These are phyloP conservation scores for Merodon equestris DNA, from an alignment of 2,888 invertebrate species.

Conservation along the genomic window DNA sequence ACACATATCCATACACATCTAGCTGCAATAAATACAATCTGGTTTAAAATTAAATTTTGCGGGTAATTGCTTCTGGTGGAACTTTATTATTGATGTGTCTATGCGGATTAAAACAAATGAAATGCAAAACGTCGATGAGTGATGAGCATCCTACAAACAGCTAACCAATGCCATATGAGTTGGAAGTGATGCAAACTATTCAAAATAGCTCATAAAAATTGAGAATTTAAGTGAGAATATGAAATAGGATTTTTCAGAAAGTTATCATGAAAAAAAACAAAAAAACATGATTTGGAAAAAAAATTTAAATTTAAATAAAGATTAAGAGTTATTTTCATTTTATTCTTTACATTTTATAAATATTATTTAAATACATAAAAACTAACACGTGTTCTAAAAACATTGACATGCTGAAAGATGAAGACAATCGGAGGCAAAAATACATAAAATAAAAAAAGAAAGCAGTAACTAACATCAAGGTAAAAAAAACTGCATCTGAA, in stretches of 20 bases:
- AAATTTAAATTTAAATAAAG: neutral
- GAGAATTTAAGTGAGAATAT: slow-evolving; percentile 25
- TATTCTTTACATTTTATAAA: too few species aligned
- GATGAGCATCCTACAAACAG: too few species aligned
- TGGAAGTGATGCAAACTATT: neutral
- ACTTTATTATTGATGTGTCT: slow-evolving; percentile 67
- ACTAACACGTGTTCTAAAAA: too few species aligned
- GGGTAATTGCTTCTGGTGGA: slow-evolving; percentile 67
- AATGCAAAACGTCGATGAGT: slow-evolving; percentile 56
- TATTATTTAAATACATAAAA: too few species aligned
- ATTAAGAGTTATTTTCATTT: too few species aligned
- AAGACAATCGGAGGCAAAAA: too few species aligned
- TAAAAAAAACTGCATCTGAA: too few species aligned
- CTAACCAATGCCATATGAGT: neutral
- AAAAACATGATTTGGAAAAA: neutral
- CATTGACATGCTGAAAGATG: too few species aligned
- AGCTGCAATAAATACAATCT: slow-evolving; percentile 54
- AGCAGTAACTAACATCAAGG: too few species aligned
- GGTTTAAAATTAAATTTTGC: slow-evolving; percentile 65
- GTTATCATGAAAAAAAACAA: too few species aligned
- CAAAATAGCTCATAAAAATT: slow-evolving; percentile 8
- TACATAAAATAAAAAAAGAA: too few species aligned
- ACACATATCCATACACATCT: too few species aligned
- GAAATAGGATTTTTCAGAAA: neutral
- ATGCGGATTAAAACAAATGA: slow-evolving; percentile 66